A percentile compares a stretch with the other conserved stretches of the same genome.
These are phyloP conservation scores for Alcedo quadribrachys DNA, from an alignment of 2,797 vertebrate genomes.

Conservation along the genomic window DNA sequence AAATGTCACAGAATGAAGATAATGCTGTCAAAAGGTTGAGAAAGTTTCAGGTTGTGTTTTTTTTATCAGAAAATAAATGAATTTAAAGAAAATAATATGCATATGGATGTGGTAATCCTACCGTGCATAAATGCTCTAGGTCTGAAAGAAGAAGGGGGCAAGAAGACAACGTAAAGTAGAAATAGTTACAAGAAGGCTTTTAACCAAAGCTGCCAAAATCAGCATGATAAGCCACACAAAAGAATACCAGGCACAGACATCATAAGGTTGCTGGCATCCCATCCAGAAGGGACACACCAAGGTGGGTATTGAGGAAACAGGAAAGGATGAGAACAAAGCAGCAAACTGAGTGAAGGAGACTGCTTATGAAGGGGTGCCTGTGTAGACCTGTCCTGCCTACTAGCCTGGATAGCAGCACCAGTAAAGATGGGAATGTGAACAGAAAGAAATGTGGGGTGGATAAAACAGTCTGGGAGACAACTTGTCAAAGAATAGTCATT, in stretches of 20 bases:
- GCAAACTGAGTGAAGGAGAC: background rate
- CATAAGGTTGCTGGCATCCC: background rate
- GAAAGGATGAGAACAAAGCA: background rate
- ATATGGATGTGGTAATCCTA: background rate
- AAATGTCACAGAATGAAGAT: background rate
- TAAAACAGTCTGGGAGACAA: background rate
- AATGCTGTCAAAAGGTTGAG: background rate
- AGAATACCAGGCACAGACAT: background rate
- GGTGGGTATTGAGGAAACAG: background rate
- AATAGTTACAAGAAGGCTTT: background rate
- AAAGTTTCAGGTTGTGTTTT: background rate
- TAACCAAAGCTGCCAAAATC: background rate
- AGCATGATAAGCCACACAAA: background rate
- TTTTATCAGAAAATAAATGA: background rate
- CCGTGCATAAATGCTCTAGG: background rate
- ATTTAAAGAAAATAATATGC: background rate
- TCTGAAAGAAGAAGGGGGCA: background rate
- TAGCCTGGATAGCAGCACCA: background rate
- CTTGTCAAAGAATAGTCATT: background rate
- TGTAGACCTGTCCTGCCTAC: rapidly evolving
- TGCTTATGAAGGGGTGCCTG: background rate
- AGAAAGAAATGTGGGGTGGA: background rate
- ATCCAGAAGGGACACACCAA: background rate
- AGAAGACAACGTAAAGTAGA: background rate
- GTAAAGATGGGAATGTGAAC: background rate